Base-by-base conservation (phyloP, 2,113 vertebrate species). In the Platichthys stellatus region DNA sequence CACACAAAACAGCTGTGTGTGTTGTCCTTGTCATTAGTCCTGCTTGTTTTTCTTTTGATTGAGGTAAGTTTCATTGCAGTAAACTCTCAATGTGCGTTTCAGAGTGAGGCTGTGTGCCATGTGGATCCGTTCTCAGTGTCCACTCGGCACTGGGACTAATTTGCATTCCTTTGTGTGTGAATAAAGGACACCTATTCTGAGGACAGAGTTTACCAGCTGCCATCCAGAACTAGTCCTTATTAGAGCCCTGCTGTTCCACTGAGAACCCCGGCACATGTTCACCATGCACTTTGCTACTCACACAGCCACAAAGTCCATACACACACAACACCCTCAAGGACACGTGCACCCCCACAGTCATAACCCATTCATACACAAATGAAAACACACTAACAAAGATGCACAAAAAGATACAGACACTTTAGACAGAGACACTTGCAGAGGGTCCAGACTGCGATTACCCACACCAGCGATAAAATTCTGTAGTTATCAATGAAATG, bases 231-330 rank as follows among this genome's bases (percentile, higher is more conserved):
- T 93, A 92, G 95, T 93, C 91, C 96, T 98, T 97, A 98, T 98
- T 98, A 98, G 96, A 94, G 94, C 90, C 96, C 96, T 94, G 96
- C 96, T 96, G 96, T 95, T 97, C 94, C 90, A 95, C 96, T 99
- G 98, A 97, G 98, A 99, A 98, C 96, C 94, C 81, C 94, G 94
- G 94, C 98, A 99, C 98, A 99, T 99, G 98, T 96, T 97, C 91
- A 93, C 90, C 94, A 94, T 94, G 85, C 92, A 90, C 88, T 63
- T 63, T 93, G 91, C 93, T 86, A 92, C 92, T 92, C 92, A 80
- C 94, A 90, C 87, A 79, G 68, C 14, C 80, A 66, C 63, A 45
- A 67, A 43, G 38, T 26, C 69, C 45, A 73, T 64, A 74, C 62
- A 70, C 40, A 64, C 77, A 81, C 58, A n/a, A 86, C 73, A 63